Evolutionary conservation across 1,140 invertebrate species (phyloP).

Genomic region (Epicauta chinensis): DNA sequence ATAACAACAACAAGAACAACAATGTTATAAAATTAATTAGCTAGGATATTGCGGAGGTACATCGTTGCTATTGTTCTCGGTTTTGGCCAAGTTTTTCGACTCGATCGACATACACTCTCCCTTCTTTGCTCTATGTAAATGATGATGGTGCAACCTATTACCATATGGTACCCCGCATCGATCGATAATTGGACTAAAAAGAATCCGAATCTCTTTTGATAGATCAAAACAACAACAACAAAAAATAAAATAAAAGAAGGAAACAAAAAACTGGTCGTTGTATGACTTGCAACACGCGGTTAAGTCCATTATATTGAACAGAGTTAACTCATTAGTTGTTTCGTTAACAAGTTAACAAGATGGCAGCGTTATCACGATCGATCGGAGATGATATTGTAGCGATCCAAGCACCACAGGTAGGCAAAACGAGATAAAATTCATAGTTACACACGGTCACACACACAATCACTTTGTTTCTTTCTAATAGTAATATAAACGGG

Average conservation of each 20-base stretch:
- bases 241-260: too few species aligned
- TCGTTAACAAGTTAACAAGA: slow-evolving; percentile 43
- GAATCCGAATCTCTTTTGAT: background rate
- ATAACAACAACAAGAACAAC: slow-evolving; percentile 3
- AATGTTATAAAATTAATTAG: slow-evolving; percentile 26
- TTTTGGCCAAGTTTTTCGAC: background rate
- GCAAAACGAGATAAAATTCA: background rate
- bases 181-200: background rate
- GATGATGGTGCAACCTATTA: background rate
- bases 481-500: too few species aligned
- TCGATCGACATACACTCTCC: background rate
- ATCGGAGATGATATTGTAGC: slow-evolving; percentile 37
- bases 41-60: slow-evolving; percentile 14
- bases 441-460: too few species aligned
- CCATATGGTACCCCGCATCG: slow-evolving; percentile 1
- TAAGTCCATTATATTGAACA: slow-evolving; percentile 33
- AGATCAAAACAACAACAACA: too few species aligned
- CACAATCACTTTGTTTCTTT: too few species aligned
- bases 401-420: slow-evolving; percentile 35
- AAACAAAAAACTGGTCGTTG: slow-evolving; percentile 28
- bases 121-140: background rate
- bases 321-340: slow-evolving; percentile 41
- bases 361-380: slow-evolving; percentile 38
- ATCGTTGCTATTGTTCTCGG: slow-evolving; percentile 17
- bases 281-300: slow-evolving; percentile 38